These are phyloP conservation scores for Drosophila punjabiensis DNA, from an alignment of 1,140 invertebrate species.

Conservation along the genomic window DNA sequence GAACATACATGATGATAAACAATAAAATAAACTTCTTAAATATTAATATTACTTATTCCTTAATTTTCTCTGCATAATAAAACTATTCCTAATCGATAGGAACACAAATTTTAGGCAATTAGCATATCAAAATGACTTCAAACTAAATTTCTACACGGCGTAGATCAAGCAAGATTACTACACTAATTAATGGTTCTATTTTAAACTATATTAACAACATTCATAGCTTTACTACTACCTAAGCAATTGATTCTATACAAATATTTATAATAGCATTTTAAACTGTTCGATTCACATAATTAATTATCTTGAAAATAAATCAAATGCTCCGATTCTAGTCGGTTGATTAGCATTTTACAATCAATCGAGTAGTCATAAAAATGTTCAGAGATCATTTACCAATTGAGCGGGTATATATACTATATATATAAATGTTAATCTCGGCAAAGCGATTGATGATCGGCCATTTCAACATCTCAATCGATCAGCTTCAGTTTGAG, in stretches of 20 bases:
- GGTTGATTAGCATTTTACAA: slow-evolving; percentile 42
- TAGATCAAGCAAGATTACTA: background rate
- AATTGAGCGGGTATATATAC: slow-evolving; percentile 10
- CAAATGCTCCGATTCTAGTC: slow-evolving; percentile 23
- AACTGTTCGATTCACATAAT: slow-evolving; percentile 6
- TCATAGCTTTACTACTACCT: background rate
- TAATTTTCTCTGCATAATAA: background rate
- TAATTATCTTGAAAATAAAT: slow-evolving; percentile 23
- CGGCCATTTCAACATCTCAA: slow-evolving; percentile 48
- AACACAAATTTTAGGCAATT: background rate
- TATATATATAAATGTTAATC: slow-evolving; percentile 32
- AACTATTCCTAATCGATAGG: background rate
- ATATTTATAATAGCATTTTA: slow-evolving; percentile 11
- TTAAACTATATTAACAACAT: background rate
- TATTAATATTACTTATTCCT: background rate
- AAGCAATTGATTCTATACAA: background rate
- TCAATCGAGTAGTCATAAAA: slow-evolving; percentile 44
- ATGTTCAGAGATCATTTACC: slow-evolving; percentile 42
- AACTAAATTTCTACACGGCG: background rate
- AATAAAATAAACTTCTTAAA: background rate
- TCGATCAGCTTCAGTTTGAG: slow-evolving; percentile 38
- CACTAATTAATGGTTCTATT: background rate
- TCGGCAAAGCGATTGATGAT: slow-evolving; percentile 39
- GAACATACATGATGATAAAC: background rate
- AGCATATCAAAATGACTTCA: background rate